A percentile compares a stretch with the other conserved stretches of the same genome.
phyloP scores from a whole-genome alignment of 2,888 invertebrate species.

The Lepidocyrtinus sp. region DNA sequence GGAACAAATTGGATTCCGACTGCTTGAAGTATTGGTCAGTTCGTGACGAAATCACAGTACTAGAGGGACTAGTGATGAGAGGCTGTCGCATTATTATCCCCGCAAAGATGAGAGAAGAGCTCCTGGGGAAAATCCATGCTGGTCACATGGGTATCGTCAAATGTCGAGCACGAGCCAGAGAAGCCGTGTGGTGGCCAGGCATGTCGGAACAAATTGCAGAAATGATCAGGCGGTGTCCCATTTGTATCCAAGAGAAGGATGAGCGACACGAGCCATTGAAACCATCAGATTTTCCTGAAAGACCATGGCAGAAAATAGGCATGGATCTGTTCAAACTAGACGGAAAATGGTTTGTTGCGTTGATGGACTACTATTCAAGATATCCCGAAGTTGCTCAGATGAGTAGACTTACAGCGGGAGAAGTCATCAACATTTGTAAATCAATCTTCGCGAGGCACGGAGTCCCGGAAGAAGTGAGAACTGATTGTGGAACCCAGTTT shows the following conservation, averaged over 20 bases:
- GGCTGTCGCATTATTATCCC: conserved; percentile 36
- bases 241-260: conserved; percentile 17
- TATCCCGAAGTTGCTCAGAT: background rate
- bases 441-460: conserved; percentile 68
- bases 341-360: background rate
- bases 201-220: conserved; percentile 22
- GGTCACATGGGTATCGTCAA: conserved; percentile 63
- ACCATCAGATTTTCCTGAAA: background rate
- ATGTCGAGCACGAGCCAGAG: conserved; percentile 3
- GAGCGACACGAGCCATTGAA: conserved; percentile 26
- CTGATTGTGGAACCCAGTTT: conserved; percentile 68
- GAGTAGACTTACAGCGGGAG: background rate
- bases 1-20: background rate
- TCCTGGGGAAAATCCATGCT: conserved; percentile 65
- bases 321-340: conserved; percentile 16
- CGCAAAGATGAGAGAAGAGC: conserved; percentile 50
- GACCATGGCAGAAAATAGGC: conserved; percentile 16
- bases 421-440: conserved; percentile 45
- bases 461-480: conserved; percentile 66
- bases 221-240: background rate
- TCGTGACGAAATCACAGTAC: conserved; percentile 22
- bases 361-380: background rate
- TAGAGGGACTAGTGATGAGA: conserved; percentile 22
- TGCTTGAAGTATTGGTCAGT: background rate
- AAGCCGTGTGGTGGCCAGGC: conserved; percentile 35